Evolutionary conservation across 1,140 invertebrate species (phyloP), one percentile per base, ranked within the genome.

Genomic region (Eupristina koningsbergeri): DNA sequence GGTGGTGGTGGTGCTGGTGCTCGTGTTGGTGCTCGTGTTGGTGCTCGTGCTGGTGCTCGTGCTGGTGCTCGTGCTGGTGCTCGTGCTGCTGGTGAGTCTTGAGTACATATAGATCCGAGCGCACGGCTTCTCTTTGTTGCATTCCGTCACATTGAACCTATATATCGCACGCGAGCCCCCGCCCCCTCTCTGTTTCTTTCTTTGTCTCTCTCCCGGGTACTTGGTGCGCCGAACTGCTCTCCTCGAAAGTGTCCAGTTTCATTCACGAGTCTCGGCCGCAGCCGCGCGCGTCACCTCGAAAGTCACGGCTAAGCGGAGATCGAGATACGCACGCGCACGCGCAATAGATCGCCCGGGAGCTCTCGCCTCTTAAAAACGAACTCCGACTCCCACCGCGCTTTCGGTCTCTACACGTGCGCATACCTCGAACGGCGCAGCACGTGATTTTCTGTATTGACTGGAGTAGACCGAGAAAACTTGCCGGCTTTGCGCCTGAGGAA

Each of bases 201-300:
- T 26, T 3, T 19, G 22, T 58, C 22, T 3, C 26, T 58, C 53
- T 58, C 53, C n/a, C n/a, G n/a, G n/a, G n/a, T n/a, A n/a, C n/a
- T 5, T 19, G 22, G 53, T 58, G 53, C 53, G 22, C 53, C 53
- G 53, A 58, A 13, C 53, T 58, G 53, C 53, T 58, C 53, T 58
- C 85, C 86, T 71, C 76, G 85, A 82, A 86, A 88, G 87, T 89
- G 85, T 90, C 86, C 88, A 87, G 88, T 90, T 91, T 89, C 90
- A 89, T 91, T 91, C 88, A 89, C 85, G 85, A 78, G 84, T n/a
- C n/a, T n/a, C n/a, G 78, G 82, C 83, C 53, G 5, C 26, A 7
- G 22, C 53, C 53, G 53, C 13, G 19, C 53, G 53, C 53, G 53
- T 58, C 53, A 58, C 22, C 53, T 58, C 53, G 53, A 58, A 58